Evolutionary conservation across 2,888 invertebrate species (phyloP), one percentile per base, ranked within the genome.

Genomic region (Rhingia campestris): DNA sequence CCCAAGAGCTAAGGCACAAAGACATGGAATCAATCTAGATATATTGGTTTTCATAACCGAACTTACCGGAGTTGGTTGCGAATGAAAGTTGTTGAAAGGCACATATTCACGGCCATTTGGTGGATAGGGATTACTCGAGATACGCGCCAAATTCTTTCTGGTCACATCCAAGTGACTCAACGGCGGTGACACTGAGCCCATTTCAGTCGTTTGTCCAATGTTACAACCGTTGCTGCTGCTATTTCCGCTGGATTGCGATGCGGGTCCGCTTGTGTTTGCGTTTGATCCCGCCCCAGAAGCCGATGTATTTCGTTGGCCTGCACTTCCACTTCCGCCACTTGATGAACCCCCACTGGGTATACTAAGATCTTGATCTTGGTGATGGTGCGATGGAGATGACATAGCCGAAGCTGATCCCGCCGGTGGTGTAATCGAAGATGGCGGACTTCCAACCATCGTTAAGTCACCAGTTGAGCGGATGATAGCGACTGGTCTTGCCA

Each of bases 401-500:
- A 88, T 63, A 30, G 81, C 53, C 12, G 86, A 81, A 10, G 87
- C 81, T 61, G 92, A 90, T 10, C 88, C 88, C 10, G 90, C 89
- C 45, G 94, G 93, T 51, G 94, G 93, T 73, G 93, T 93, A 81
- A 93, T 92, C 49, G 95, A 93, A 7, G 94, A 93, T 30, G 94
- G 94, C 6, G 95, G 94, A 63, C 95, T 94, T 86, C 93, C 93
- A 35, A 94, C 92, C 87, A 93, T 93, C 81, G 93, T 92, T 86
- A 94, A 87, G 87, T 92, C 93, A 92, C 95, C 96, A 88, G 97
- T 97, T 72, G 98, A 98, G 88, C 98, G 94, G 89, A 98, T 97
- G 89, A 99, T 98, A 85, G 98, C 98, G 35, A 98, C 98, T 0
- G 98, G 98, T 86, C 98, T 93, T 3, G 98, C 98, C 97, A 98